Conservation (phyloP, 2,113 vertebrate genomes). For the Xiphorhynchus elegans region DNA sequence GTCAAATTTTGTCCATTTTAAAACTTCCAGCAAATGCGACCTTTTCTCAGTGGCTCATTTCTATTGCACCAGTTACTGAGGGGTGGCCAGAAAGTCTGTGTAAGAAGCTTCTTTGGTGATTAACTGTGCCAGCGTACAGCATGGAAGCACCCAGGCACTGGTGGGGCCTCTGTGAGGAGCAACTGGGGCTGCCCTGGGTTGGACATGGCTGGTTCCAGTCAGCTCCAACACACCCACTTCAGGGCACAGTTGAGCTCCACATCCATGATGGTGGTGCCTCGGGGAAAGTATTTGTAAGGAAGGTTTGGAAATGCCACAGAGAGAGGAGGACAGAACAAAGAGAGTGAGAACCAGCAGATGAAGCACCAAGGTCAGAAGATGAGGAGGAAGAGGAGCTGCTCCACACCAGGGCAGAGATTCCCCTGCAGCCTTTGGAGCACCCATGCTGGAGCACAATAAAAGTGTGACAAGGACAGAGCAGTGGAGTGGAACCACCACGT, state of each 20-base stretch:
- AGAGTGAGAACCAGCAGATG: neutral
- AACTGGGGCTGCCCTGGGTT: no score
- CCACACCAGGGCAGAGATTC: neutral
- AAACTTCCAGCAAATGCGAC: neutral
- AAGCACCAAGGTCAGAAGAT: neutral
- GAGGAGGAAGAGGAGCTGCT: neutral
- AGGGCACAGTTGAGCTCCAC: accelerated
- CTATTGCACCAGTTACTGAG: neutral
- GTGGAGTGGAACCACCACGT: accelerated
- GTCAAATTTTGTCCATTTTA: neutral
- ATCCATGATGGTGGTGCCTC: accelerated
- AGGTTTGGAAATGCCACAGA: neutral
- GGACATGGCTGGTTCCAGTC: accelerated
- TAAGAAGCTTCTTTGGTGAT: neutral
- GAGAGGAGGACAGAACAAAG: neutral
- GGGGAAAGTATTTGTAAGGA: accelerated
- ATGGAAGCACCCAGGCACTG: neutral
- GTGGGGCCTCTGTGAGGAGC: neutral
- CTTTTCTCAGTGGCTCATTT: neutral
- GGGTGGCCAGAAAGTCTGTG: neutral
- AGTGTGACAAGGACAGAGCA: neutral
- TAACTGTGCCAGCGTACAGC: neutral
- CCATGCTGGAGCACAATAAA: neutral
- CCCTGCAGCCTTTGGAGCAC: neutral
- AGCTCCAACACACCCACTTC: accelerated